These are phyloP conservation scores for Anthophora plumipes DNA, from an alignment of 2,888 invertebrate species.

Conservation along the genomic window DNA sequence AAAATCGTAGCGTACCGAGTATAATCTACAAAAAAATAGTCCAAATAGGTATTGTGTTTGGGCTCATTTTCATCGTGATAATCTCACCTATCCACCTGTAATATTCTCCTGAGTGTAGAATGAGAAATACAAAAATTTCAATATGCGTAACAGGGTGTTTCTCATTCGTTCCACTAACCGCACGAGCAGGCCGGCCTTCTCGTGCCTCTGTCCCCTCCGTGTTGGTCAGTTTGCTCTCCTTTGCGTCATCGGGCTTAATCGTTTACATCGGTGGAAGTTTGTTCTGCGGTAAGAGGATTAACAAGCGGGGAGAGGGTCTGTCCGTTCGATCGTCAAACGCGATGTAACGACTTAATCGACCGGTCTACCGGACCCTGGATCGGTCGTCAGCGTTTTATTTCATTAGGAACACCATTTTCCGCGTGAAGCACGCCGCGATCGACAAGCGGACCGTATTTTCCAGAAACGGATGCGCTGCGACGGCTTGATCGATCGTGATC, in stretches of 20 bases:
- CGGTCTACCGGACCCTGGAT: not conserved
- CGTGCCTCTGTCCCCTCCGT: not conserved
- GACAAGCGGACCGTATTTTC: conserved; percentile 14
- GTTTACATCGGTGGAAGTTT: conserved; percentile 38
- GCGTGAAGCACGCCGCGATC: not conserved
- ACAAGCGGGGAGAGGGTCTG: conserved; percentile 21
- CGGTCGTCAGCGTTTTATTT: conserved; percentile 14
- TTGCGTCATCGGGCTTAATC: conserved; percentile 47
- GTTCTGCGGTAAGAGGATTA: conserved; percentile 48
- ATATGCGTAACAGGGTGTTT: too few relatives aligned
- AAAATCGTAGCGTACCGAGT: too few relatives aligned
- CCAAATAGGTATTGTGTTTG: too few relatives aligned
- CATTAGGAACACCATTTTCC: conserved; percentile 23
- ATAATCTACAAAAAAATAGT: too few relatives aligned
- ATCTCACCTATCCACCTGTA: too few relatives aligned
- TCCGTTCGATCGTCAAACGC: conserved; percentile 30
- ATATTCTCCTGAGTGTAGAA: too few relatives aligned
- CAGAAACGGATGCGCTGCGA: conserved; percentile 17
- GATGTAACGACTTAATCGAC: conserved; percentile 46
- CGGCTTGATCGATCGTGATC: conserved; percentile 36
- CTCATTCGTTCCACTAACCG: too few relatives aligned
- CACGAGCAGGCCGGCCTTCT: not conserved
- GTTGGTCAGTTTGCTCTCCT: not conserved
- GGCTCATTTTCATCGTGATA: too few relatives aligned
- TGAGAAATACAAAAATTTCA: too few relatives aligned